phyloP scores from a whole-genome alignment of 2,797 vertebrate species.

The Sciaenops ocellatus region DNA sequence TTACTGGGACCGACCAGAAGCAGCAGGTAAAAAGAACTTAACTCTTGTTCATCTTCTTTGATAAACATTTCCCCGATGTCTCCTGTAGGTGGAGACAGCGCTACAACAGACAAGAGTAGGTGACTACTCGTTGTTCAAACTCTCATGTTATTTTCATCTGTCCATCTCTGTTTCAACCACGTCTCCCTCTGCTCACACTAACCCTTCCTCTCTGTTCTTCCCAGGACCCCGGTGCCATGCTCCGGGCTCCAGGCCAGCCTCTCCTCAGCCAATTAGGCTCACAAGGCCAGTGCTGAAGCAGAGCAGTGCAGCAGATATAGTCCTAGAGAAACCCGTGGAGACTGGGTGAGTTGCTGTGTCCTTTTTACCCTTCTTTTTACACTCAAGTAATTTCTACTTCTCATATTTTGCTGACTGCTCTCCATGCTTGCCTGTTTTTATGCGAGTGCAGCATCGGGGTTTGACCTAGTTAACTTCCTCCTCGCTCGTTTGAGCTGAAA shows the following conservation, averaged over 20 bases:
- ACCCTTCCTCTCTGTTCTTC: constrained; percentile 39
- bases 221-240: constrained; percentile 76
- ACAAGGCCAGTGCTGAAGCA: constrained; percentile 76
- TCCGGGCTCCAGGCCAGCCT: constrained; percentile 72
- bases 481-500: constrained; percentile 26
- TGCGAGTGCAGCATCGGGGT: constrained; percentile 15
- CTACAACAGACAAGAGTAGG: constrained; percentile 8
- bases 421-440: constrained; percentile 1
- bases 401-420: constrained; percentile 12
- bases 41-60: background rate
- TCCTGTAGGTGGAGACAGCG: constrained; percentile 78
- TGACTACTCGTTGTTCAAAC: constrained; percentile 31
- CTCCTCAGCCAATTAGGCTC: constrained; percentile 89
- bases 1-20: constrained; percentile 79
- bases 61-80: background rate
- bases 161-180: constrained; percentile 9
- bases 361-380: constrained; percentile 27
- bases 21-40: constrained; percentile 63
- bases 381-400: constrained; percentile 1
- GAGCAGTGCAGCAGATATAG: constrained; percentile 77
- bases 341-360: constrained; percentile 84
- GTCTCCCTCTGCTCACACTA: background rate
- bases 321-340: constrained; percentile 86
- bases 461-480: constrained; percentile 47
- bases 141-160: constrained; percentile 10